Percentiles rank a stretch among this genome's conserved stretches.
These are phyloP conservation scores for Hypercompe scribonia DNA, from an alignment of 2,888 invertebrate genomes.

Conservation along the genomic window DNA sequence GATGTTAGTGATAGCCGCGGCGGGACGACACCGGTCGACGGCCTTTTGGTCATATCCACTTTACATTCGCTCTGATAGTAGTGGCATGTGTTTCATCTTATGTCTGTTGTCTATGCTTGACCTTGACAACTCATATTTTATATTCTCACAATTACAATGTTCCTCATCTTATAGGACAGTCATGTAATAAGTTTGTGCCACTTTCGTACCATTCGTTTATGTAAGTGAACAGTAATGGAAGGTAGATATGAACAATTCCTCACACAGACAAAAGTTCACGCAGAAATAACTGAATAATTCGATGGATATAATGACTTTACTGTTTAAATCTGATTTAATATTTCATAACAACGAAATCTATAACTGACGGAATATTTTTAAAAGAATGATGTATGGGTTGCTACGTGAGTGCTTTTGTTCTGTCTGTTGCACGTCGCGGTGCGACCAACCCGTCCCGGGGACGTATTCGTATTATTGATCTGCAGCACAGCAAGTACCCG, in stretches of 20 bases:
- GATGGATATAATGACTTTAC: background rate
- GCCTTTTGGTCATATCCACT: background rate
- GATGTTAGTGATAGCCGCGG: constrained; percentile 18
- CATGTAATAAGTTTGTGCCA: background rate
- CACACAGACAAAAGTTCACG: background rate
- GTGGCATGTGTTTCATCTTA: background rate
- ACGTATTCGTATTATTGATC: background rate
- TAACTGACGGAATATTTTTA: background rate
- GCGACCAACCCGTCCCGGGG: background rate
- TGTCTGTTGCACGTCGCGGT: background rate
- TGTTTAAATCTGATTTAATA: background rate
- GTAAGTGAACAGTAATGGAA: background rate
- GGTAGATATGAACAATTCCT: background rate
- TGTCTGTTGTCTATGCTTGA: background rate
- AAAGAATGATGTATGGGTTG: background rate
- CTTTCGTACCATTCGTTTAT: background rate
- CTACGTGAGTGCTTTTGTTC: background rate
- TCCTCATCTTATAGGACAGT: background rate
- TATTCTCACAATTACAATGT: background rate
- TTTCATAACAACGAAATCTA: background rate
- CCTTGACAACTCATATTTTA: background rate
- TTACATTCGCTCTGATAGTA: background rate
- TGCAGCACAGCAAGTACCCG: constrained; percentile 36
- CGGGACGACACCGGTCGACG: background rate
- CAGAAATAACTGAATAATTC: background rate